Base-by-base conservation (phyloP, 2,113 vertebrate genomes). In the Tragelaphus buxtoni region DNA sequence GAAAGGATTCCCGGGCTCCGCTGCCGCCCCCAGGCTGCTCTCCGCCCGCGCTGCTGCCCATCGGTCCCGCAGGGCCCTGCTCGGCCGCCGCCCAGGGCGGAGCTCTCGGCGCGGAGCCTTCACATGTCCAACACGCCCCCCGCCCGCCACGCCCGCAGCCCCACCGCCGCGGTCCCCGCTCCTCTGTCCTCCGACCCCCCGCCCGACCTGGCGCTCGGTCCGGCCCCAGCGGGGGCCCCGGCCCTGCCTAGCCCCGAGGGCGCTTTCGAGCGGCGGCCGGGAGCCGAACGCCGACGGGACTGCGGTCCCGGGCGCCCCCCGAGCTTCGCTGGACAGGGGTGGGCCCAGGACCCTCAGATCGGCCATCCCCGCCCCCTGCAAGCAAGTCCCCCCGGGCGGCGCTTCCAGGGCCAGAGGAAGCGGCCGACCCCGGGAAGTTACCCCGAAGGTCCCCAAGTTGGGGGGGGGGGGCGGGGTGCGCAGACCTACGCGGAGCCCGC, bases 1-100 rank as follows among this genome's bases (percentile, higher is more conserved):
- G 96, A 97, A 97, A 97, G 97, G 95, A 93, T 96, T 98, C 90
- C 97, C 80, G 47, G 96, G 85, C 92, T 94, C 39, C 16, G 51
- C 74, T 51, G 24, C 51, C 7, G 16, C 76, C 85, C 92, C 51
- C 7, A 22, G 22, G 63, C 56, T 32, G 74, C 32, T n/a, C 47
- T 87, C 63, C 5, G 18, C 82, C 26, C 16, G 45, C 60, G 47
- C 77, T n/a, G 51, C 74, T 16, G 14, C 16, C 76, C 12, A 14
- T 3, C 9, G 6, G 63, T 55, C 42, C 51, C 13, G 9, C 47
- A 28, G 45, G 45, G 39, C 30, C 53, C 5, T 14, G 92, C 12
- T 51, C 2, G 30, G 74, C 74, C 17, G n/a, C 39, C 18, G 53
- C 88, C 47, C 80, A 17, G 80, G 88, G 39, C 51, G 9, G 56